A percentile compares a stretch with the other conserved stretches of the same genome.
These are phyloP conservation scores for Phrynocephalus vlangalii DNA, from an alignment of 2,797 vertebrate genomes.

Conservation along the genomic window DNA sequence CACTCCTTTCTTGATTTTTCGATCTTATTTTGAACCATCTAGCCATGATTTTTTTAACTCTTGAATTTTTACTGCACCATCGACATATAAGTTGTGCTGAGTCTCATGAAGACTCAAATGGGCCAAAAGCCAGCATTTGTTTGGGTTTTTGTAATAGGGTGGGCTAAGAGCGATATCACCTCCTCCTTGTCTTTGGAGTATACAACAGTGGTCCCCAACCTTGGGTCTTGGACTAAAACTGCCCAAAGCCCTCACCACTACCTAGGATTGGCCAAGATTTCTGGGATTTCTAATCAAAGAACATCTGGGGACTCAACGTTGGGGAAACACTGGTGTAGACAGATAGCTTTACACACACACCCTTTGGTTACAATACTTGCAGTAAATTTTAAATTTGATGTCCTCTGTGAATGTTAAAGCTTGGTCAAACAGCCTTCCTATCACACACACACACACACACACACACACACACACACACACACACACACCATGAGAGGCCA, in stretches of 20 bases:
- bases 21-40: too few species aligned
- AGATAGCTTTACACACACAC: too few species aligned
- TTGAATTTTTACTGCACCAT: too few species aligned
- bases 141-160: too few species aligned
- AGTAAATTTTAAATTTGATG: too few species aligned
- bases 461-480: not conserved
- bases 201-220: not conserved
- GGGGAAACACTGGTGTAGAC: not conserved
- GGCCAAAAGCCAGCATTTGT: not conserved
- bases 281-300: not conserved
- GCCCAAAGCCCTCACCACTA: not conserved
- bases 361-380: too few species aligned
- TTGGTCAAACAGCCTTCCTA: not conserved
- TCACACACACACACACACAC: not conserved
- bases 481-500: too few species aligned
- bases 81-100: not conserved
- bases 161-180: too few species aligned
- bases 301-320: not conserved
- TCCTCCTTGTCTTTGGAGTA: too few species aligned
- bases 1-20: too few species aligned
- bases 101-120: not conserved
- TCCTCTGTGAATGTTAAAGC: too few species aligned
- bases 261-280: not conserved
- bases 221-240: not conserved
- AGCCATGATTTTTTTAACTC: too few species aligned